Evolutionary conservation across 2,888 invertebrate species (phyloP).

Genomic region (Drosophila mimetica): DNA sequence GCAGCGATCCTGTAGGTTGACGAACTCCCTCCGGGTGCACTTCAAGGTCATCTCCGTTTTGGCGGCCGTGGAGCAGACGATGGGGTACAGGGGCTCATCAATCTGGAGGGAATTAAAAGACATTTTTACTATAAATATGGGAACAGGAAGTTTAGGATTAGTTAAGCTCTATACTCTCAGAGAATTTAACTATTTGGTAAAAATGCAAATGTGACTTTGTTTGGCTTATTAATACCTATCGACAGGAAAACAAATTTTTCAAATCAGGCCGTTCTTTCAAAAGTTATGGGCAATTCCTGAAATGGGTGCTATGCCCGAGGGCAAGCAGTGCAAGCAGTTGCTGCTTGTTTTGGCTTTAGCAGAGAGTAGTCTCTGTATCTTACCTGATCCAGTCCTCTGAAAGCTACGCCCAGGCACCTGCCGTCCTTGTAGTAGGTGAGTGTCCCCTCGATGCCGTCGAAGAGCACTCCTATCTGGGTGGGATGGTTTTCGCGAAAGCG

Average conservation of each 20-base stretch:
- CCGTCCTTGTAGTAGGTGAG: slow-evolving; percentile 90
- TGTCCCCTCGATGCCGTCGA: slow-evolving; percentile 89
- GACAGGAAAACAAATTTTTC: no score
- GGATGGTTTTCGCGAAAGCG: slow-evolving; percentile 89
- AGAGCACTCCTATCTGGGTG: slow-evolving; percentile 88
- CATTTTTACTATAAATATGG: not conserved
- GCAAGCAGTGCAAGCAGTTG: no score
- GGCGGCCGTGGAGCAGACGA: slow-evolving; percentile 90
- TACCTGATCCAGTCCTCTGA: slow-evolving; percentile 87
- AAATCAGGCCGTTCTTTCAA: no score
- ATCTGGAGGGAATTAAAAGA: slow-evolving; percentile 71
- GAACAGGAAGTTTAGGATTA: no score
- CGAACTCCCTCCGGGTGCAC: slow-evolving; percentile 87
- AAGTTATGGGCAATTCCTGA: no score
- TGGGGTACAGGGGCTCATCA: slow-evolving; percentile 88
- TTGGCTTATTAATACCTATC: no score
- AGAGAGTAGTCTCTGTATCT: no score
- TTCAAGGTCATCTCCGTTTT: slow-evolving; percentile 90
- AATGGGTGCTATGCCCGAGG: no score
- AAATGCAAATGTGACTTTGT: no score
- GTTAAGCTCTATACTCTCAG: no score
- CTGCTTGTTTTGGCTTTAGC: no score
- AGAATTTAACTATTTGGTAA: no score
- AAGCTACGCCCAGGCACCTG: slow-evolving; percentile 89
- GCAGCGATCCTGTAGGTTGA: slow-evolving; percentile 89